phyloP scores from a whole-genome alignment of 2,797 vertebrate species.

The Psittacula echo region DNA sequence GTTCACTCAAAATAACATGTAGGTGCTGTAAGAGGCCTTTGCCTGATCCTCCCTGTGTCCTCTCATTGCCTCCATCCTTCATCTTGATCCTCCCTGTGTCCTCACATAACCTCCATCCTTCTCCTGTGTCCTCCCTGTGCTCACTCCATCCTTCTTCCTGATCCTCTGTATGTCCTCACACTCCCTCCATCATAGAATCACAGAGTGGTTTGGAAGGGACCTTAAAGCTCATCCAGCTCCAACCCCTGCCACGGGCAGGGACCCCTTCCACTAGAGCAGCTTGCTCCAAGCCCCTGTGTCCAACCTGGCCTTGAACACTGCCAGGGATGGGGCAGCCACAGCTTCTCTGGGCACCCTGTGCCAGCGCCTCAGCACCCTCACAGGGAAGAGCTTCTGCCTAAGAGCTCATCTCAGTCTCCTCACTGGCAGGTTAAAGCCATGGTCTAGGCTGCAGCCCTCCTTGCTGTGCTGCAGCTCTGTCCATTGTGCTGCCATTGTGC shows the following conservation, averaged over 20 bases:
- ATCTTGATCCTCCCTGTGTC: neutral
- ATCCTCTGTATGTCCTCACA: neutral
- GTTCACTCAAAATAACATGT: neutral
- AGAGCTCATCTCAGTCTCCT: neutral
- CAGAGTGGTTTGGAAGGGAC: neutral
- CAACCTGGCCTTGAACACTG: neutral
- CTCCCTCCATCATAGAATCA: neutral
- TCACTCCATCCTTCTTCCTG: neutral
- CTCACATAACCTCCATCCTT: neutral
- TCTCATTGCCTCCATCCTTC: neutral
- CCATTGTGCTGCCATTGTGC: neutral
- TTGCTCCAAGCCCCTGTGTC: neutral
- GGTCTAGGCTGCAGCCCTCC: neutral
- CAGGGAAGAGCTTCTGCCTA: neutral
- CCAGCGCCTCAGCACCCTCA: neutral
- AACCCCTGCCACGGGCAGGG: fast-evolving
- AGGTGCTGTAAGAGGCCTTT: neutral
- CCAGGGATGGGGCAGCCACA: too few species aligned
- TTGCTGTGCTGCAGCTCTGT: fast-evolving
- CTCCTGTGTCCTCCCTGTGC: neutral
- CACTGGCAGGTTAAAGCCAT: neutral
- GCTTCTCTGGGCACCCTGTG: too few species aligned
- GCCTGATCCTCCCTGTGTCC: neutral
- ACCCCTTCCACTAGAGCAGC: neutral
- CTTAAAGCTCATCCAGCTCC: neutral